A percentile compares a stretch with the other conserved stretches of the same genome.
These are phyloP conservation scores for Seriola dumerili DNA, from an alignment of 2,113 vertebrate genomes.

Conservation along the genomic window DNA sequence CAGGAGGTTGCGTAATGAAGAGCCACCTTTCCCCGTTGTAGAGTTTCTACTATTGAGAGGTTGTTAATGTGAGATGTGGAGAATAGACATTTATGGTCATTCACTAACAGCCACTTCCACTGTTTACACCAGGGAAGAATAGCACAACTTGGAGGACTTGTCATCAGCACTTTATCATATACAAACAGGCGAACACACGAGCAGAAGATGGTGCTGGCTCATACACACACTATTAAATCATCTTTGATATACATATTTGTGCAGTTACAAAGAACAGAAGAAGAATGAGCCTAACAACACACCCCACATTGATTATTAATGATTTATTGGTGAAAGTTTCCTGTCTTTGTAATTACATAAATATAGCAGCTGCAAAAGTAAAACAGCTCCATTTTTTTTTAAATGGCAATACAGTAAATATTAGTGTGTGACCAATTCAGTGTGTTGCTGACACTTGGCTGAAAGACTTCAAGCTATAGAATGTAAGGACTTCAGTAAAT, in stretches of 20 bases:
- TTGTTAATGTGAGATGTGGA: conserved; percentile 24
- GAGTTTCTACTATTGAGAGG: conserved; percentile 39
- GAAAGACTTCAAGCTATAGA: background rate
- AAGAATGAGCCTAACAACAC: background rate
- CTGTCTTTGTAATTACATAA: background rate
- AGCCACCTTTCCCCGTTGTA: conserved; percentile 23
- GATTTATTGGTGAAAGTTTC: background rate
- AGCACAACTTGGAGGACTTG: background rate
- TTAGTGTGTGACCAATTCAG: background rate
- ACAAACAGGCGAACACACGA: conserved; percentile 5
- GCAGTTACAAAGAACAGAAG: background rate
- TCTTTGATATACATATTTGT: conserved; percentile 6
- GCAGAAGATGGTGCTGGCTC: background rate
- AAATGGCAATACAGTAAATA: background rate
- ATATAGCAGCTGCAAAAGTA: background rate
- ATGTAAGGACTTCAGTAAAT: too few species aligned
- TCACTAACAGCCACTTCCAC: conserved; percentile 54
- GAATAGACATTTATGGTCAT: conserved; percentile 30
- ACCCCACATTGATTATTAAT: background rate
- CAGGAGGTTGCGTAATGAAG: conserved; percentile 68
- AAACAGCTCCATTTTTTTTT: background rate
- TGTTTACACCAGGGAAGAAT: conserved; percentile 62
- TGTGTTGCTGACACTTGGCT: background rate
- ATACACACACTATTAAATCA: background rate
- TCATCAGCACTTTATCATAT: conserved; percentile 21